phyloP scores from a whole-genome alignment of 92 coral and sea anemone species.

The Hydrozoanthus gracilis region DNA sequence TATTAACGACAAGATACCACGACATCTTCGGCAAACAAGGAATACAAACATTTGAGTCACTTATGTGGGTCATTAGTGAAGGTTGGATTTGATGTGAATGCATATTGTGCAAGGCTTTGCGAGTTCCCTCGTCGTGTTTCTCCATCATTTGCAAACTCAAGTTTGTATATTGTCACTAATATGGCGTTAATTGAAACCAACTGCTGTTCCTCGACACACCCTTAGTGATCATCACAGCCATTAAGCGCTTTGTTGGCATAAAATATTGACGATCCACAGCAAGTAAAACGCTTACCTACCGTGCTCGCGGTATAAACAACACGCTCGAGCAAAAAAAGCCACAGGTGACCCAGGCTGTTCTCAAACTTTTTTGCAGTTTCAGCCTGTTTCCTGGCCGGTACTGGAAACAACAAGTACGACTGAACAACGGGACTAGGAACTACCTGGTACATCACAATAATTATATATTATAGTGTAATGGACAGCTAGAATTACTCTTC shows the following conservation, averaged over 20 bases:
- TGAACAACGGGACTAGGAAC: too few relatives aligned
- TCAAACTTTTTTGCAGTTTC: too few relatives aligned
- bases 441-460: too few relatives aligned
- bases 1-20: constrained; percentile 66
- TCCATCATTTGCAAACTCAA: background rate
- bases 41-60: constrained; percentile 35
- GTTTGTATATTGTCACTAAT: background rate
- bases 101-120: background rate
- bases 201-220: background rate
- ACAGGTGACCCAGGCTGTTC: background rate
- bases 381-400: too few relatives aligned
- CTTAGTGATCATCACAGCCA: background rate
- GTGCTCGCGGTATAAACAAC: background rate
- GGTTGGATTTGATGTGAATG: background rate
- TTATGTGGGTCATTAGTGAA: background rate
- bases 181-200: background rate
- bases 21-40: constrained; percentile 46
- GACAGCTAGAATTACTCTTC: too few relatives aligned
- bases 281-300: background rate
- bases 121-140: constrained; percentile 16
- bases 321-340: background rate
- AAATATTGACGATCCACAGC: constrained; percentile 7
- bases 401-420: too few relatives aligned
- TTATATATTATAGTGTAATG: too few relatives aligned
- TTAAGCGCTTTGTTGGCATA: background rate